Base-by-base conservation (phyloP, 2,113 vertebrate species). In the Carassius carassius region DNA sequence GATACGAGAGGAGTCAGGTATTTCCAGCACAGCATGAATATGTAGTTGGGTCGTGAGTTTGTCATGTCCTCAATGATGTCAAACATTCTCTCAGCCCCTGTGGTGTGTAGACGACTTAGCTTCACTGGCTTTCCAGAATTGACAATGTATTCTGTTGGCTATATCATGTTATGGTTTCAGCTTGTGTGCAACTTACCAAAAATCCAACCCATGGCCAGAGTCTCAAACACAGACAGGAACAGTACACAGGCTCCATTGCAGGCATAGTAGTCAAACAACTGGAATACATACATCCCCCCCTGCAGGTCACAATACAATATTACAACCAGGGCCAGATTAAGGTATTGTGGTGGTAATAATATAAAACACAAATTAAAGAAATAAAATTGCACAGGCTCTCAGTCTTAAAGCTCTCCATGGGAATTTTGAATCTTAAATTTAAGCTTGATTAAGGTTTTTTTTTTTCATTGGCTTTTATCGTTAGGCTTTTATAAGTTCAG, bases 221-320 rank as follows among this genome's bases (percentile, higher is more conserved):
- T 21, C 9, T 70, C 32, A 0, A 70, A 70, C 17, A 70, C 17
- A 70, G 67, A 94, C 11, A 94, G 82, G 1, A 94, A 92, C 60
- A 95, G 86, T 85, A 95, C 58, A 88, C 93, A 93, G 76, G 89
- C 83, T 67, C 95, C 95, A 16, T 94, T 95, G 82, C 91, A 93
- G 47, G 94, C 94, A 0, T 95, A 95, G 82, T 94, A 93, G 51
- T 95, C 94, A 21, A 95, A 85, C 73, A 95, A 35, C 89, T 95
- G 94, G 86, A 94, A 94, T 41, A 94, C 78, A 73, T 91, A 95
- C 91, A 95, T 94, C 0, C 94, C 94, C 82, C 92, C 94, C 94
- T 95, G 67, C 17, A 77, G 0, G 83, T 21, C 69, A 83, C 32
- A 85, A 62, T 5, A 60, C 19, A 29, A 54, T 8, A 76, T 16